These are phyloP conservation scores for Diabrotica virgifera DNA, from an alignment of 1,140 invertebrate genomes.

Conservation along the genomic window DNA sequence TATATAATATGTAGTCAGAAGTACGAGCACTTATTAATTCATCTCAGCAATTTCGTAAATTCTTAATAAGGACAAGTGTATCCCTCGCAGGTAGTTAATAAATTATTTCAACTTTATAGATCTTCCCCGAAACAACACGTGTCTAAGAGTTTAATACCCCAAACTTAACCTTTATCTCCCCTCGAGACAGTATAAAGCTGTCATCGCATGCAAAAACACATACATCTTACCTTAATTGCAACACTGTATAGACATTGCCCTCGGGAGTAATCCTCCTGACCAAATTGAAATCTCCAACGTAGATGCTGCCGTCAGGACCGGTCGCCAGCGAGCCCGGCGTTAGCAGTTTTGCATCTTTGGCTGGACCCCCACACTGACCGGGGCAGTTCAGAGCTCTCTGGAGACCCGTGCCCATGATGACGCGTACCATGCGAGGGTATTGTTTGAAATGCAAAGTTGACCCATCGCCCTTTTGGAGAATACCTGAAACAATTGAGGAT, in stretches of 20 bases:
- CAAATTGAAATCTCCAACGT: conserved; percentile 96
- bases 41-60: too few relatives aligned
- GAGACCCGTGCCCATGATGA: conserved; percentile 92
- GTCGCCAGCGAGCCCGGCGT: conserved; percentile 91
- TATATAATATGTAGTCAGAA: too few relatives aligned
- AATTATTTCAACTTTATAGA: not conserved
- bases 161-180: not conserved
- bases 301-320: conserved; percentile 93
- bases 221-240: conserved; percentile 71
- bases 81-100: too few relatives aligned
- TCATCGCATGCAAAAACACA: conserved; percentile 13
- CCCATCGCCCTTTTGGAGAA: conserved; percentile 94
- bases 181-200: conserved; percentile 5
- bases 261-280: conserved; percentile 89
- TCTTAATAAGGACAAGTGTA: too few relatives aligned
- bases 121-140: not conserved
- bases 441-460: conserved; percentile 87
- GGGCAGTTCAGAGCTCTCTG: conserved; percentile 73
- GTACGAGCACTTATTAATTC: too few relatives aligned
- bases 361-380: conserved; percentile 79
- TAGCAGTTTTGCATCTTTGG: conserved; percentile 81
- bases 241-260: conserved; percentile 86
- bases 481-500: conserved; percentile 44
- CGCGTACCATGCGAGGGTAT: conserved; percentile 83
- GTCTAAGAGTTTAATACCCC: not conserved